Evolutionary conservation across 2,797 vertebrate species (phyloP).

Genomic region (Amphiprion clarkii): DNA sequence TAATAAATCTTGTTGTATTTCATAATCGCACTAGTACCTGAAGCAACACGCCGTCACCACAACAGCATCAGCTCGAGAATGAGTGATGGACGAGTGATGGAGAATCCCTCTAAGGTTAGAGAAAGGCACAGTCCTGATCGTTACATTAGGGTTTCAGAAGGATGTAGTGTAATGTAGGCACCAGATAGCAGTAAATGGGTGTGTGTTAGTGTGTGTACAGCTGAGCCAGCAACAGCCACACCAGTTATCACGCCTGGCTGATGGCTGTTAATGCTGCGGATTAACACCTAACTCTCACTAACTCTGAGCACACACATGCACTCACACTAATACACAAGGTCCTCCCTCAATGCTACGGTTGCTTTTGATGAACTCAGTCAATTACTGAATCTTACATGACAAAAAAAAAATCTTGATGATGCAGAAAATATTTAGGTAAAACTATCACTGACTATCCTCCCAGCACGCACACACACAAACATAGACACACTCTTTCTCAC

Average conservation of each 20-base stretch:
- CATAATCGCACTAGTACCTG: background rate
- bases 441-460: background rate
- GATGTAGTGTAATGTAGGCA: constrained; percentile 17
- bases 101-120: background rate
- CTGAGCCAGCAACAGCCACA: constrained; percentile 82
- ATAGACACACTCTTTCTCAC: constrained; percentile 23
- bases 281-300: constrained; percentile 70
- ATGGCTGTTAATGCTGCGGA: constrained; percentile 79
- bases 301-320: constrained; percentile 28
- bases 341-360: background rate
- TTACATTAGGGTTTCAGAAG: background rate
- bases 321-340: background rate
- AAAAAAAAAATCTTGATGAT: background rate
- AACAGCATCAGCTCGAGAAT: background rate
- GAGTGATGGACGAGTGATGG: background rate
- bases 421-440: background rate
- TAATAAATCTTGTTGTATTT: background rate
- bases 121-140: background rate
- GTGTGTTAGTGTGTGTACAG: constrained; percentile 50
- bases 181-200: constrained; percentile 23
- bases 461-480: constrained; percentile 24
- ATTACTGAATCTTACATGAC: background rate
- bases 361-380: background rate
- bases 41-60: background rate
- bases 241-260: constrained; percentile 81